Evolutionary conservation across 2,888 invertebrate genomes (phyloP), one percentile per base, ranked within the genome.

Genomic region (Homarus gammarus): DNA sequence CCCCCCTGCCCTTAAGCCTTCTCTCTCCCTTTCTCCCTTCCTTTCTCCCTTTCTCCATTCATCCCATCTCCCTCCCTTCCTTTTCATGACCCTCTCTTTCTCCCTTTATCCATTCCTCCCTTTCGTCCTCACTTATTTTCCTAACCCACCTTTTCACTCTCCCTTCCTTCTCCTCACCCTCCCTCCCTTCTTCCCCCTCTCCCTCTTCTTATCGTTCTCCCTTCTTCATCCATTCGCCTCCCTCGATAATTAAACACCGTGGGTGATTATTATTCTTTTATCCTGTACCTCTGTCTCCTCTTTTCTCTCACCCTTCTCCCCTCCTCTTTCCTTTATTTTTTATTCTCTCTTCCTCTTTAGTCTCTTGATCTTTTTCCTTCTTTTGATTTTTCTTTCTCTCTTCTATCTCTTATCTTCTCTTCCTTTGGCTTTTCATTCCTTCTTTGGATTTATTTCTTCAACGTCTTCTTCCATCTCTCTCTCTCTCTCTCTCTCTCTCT

Each of bases 181-280:
- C 79, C 33, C 79, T 79, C 61, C 40, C 49, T 77, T n/a, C 40
- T n/a, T 77, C 77, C 40, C 77, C 40, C 77, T 77, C 77, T 77
- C 44, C 40, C 77, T 75, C 5, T 75, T 15, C 18, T 1, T n/a
- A 38, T 77, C 77, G 22, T 0, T 56, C 51, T 38, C 36, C 40
- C 75, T 75, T n/a, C n/a, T n/a, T n/a, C n/a, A 12, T 44, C 49
- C n/a, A 33, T 44, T 40, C n/a, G 38, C n/a, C 77, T 36, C 77
- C n/a, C n/a, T n/a, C n/a, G n/a, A n/a, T n/a, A n/a, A n/a, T n/a
- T n/a, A n/a, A n/a, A n/a, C n/a, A n/a, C n/a, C n/a, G n/a, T n/a
- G n/a, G n/a, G n/a, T n/a, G n/a, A n/a, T n/a, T n/a, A n/a, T n/a
- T n/a, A n/a, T n/a, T n/a, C n/a, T n/a, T n/a, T n/a, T n/a, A n/a